Evolutionary conservation across 1,140 invertebrate genomes (phyloP), one percentile per base, ranked within the genome.

Genomic region (Anthonomus grandis): DNA sequence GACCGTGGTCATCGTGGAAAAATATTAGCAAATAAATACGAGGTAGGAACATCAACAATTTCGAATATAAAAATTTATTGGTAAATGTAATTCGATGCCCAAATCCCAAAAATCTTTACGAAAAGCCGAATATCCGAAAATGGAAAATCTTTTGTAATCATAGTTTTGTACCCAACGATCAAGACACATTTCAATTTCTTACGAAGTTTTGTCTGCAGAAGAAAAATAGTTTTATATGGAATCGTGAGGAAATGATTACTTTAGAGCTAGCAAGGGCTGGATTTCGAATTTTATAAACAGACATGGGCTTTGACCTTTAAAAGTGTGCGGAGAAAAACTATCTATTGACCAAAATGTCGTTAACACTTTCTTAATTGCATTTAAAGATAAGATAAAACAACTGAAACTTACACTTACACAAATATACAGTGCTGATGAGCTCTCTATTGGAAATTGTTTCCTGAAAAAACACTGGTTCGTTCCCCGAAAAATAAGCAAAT

Each of bases 271-370:
- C 18, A 21, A 5, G 25, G 24, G 54, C 25, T 47, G 41, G 37
- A 68, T 55, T 49, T 59, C 36, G 13, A 52, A 60, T 50, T 39
- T 46, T 13, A 12, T 13, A 38, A 18, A 41, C 17, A 52, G 24
- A 42, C 18, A 2, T 42, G 18, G 37, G 6, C 21, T 41, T 9
- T 8, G 19, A 12, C 13, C 50, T 48, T 21, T 61, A 15, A 50
- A 57, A 50, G 53, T 49, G 56, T 39, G n/a, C 36, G 13, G 22
- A 18, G 10, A 55, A n/a, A 42, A 41, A 38, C 9, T 25, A 19
- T 22, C 62, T 48, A 27, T 41, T 46, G 36, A 8, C 27, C 47
- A n/a, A n/a, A n/a, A n/a, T n/a, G n/a, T 39, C 22, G 15, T 18
- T 19, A 4, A 38, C 49, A 22, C n/a, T 48, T 38, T 45, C 51